Percentiles rank a stretch among this genome's conserved stretches.
These are phyloP conservation scores for Chamaetylas fuelleborni DNA, from an alignment of 2,113 vertebrate genomes.

Conservation along the genomic window DNA sequence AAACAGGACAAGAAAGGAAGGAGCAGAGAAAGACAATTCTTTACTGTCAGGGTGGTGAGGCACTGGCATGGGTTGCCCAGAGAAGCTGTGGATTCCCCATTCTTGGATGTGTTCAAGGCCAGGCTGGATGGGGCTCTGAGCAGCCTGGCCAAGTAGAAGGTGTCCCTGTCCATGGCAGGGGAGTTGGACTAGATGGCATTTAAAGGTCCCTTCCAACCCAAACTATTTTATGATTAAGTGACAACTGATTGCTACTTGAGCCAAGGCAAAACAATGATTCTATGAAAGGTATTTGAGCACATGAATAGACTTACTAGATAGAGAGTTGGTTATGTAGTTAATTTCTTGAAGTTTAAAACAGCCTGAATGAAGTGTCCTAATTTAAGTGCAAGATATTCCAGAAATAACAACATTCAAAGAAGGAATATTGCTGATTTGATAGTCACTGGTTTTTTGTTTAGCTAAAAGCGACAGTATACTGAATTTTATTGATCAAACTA, in stretches of 20 bases:
- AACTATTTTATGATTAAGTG: background rate
- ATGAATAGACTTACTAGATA: background rate
- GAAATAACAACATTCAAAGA: background rate
- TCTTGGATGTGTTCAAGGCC: background rate
- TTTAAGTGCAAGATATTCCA: background rate
- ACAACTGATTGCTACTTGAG: background rate
- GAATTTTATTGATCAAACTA: background rate
- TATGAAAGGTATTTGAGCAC: background rate
- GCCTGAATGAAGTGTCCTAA: background rate
- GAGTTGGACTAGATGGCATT: too few relatives aligned
- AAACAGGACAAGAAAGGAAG: background rate
- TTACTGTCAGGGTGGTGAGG: background rate
- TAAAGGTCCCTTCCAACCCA: background rate
- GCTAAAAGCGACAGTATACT: background rate
- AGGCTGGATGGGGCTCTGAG: background rate
- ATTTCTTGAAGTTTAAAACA: background rate
- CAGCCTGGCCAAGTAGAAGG: background rate
- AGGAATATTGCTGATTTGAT: background rate
- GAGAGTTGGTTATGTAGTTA: accelerated
- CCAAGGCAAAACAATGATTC: background rate
- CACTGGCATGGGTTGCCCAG: background rate
- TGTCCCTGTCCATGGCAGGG: background rate
- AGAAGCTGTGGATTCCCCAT: background rate
- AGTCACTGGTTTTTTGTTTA: accelerated
- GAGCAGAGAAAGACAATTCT: background rate